phyloP scores from a whole-genome alignment of 1,140 invertebrate species.

The Drosophila nikananu region DNA sequence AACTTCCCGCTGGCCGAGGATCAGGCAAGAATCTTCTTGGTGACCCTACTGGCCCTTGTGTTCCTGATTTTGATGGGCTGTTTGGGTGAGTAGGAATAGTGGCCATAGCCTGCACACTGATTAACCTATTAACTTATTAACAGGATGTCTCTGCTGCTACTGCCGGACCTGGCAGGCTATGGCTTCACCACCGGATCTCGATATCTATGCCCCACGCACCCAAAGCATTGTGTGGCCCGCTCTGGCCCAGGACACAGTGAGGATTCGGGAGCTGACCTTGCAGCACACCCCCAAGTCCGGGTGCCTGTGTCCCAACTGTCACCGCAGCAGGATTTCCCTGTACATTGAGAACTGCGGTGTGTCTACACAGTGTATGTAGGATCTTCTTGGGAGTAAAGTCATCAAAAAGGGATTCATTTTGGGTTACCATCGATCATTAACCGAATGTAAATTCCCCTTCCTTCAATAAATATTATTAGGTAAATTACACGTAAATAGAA shows the following conservation, averaged over 20 bases:
- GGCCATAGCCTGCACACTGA: too few species aligned
- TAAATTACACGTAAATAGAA: neutral
- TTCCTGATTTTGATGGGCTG: constrained; percentile 34
- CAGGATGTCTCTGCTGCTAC: constrained; percentile 51
- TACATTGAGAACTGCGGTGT: constrained; percentile 36
- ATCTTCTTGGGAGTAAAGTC: neutral
- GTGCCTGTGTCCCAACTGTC: constrained; percentile 44
- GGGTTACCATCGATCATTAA: neutral
- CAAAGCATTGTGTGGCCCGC: constrained; percentile 71
- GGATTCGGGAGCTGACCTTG: constrained; percentile 53
- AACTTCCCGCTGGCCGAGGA: constrained; percentile 8
- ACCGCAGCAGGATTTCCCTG: constrained; percentile 12
- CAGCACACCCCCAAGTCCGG: constrained; percentile 29
- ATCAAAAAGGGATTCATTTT: neutral
- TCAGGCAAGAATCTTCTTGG: constrained; percentile 16
- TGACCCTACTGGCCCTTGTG: constrained; percentile 27
- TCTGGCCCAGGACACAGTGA: constrained; percentile 41
- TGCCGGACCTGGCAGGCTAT: constrained; percentile 20
- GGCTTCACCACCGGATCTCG: constrained; percentile 32
- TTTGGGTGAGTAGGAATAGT: constrained; percentile 45
- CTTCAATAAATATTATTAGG: neutral
- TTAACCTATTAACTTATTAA: neutral
- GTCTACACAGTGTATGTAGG: constrained; percentile 31
- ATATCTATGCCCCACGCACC: constrained; percentile 62
- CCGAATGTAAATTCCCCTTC: neutral